Evolutionary conservation across 2,113 vertebrate genomes (phyloP), one percentile per base, ranked within the genome.

Genomic region (Steatornis caripensis): DNA sequence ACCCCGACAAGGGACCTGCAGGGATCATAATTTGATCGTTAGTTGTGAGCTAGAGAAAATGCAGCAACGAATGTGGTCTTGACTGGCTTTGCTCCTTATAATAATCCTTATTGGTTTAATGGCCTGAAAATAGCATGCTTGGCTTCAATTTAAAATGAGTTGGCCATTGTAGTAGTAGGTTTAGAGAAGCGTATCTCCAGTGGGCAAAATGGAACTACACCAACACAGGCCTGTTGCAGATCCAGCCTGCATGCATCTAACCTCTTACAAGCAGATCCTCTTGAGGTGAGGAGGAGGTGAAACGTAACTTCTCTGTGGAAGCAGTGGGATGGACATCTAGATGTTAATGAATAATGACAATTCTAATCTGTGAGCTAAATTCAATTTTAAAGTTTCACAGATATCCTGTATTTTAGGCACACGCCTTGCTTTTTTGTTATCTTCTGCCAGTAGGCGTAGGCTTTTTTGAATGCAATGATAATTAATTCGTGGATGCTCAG

Each of bases 331-430:
- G 32, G 32, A 39, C n/a, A 39, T 30, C 54, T 83, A 75, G 60
- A 16, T 0, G 2, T 14, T 12, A 0, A 1, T 12, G 48, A 53
- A 32, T 26, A 64, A 62, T 0, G 6, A 9, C 5, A 2, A 32
- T 30, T 46, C 18, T 45, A 61, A 27, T 68, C 90, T 27, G 24
- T 29, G 27, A 57, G 62, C 39, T 55, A 49, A 87, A 36, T 1
- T 48, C 16, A 69, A 12, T 48, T 60, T 30, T 64, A 12, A 55
- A 51, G 11, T 85, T 72, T 18, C 10, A 6, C 55, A 57, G 18
- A 37, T 55, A 62, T 7, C 7, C 30, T 83, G 34, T 64, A 23
- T 83, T 81, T 84, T 49, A 36, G 57, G 57, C 22, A 43, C 7
- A 6, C 9, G 4, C 32, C 15, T 69, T 76, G 14, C n/a, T 90